A percentile compares a stretch with the other conserved stretches of the same genome.
These are phyloP conservation scores for Ammodytes dubius DNA, from an alignment of 2,113 vertebrate genomes.

Conservation along the genomic window DNA sequence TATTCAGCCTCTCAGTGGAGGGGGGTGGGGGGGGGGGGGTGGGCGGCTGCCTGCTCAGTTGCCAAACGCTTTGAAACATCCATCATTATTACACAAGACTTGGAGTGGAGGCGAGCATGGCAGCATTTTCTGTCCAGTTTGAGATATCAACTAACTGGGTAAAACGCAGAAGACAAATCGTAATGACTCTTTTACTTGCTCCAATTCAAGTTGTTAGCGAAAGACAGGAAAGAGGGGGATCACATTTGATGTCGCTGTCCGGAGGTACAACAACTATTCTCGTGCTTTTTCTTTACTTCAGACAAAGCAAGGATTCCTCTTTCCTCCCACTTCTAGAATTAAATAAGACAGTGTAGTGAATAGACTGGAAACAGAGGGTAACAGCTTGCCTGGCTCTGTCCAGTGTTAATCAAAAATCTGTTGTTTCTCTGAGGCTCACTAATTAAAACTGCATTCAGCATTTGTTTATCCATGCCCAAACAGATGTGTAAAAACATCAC, in stretches of 20 bases:
- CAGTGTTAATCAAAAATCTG: not conserved
- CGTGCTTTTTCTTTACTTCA: no score
- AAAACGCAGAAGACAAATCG: not conserved
- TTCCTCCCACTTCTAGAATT: no score
- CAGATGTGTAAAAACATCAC: not conserved
- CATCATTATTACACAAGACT: slow-evolving; percentile 22
- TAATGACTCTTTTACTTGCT: no score
- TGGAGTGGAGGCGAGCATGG: not conserved
- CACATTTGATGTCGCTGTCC: no score
- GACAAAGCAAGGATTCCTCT: no score
- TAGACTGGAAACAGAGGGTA: not conserved
- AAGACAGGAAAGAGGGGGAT: no score
- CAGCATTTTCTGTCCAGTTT: not conserved
- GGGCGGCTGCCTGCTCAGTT: not conserved
- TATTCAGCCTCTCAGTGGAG: slow-evolving; percentile 25
- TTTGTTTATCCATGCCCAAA: not conserved
- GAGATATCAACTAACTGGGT: not conserved
- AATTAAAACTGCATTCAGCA: not conserved
- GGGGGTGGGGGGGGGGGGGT: slow-evolving; percentile 1
- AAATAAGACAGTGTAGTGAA: no score
- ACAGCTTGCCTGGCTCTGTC: not conserved
- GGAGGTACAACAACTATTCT: no score
- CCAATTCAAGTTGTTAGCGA: no score
- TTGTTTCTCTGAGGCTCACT: not conserved
- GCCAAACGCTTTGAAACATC: slow-evolving; percentile 50